Evolutionary conservation across 2,888 invertebrate species (phyloP).

Genomic region (Ophonus ardosiacus): DNA sequence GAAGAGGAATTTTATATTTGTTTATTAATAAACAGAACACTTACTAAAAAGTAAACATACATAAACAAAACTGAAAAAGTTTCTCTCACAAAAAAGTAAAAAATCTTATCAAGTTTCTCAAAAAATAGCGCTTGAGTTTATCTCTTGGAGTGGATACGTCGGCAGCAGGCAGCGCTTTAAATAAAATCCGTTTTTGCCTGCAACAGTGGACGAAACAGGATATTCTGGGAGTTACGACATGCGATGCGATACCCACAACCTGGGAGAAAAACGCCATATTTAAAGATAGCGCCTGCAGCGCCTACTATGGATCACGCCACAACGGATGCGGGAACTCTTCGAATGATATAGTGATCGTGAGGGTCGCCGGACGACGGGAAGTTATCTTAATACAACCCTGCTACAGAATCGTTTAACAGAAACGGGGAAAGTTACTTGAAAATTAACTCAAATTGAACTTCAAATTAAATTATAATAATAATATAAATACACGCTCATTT

Average conservation of each 20-base stretch:
- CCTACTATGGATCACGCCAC: slow-evolving; percentile 42
- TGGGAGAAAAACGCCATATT: slow-evolving; percentile 46
- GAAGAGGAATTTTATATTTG: no score
- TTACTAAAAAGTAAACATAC: no score
- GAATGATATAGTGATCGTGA: slow-evolving; percentile 62
- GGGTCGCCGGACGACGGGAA: slow-evolving; percentile 55
- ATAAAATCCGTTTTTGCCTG: slow-evolving; percentile 52
- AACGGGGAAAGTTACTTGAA: not conserved
- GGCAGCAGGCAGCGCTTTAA: slow-evolving; percentile 36
- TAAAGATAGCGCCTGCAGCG: slow-evolving; percentile 44
- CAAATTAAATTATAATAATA: no score
- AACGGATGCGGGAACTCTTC: slow-evolving; percentile 59
- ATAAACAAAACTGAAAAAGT: not conserved
- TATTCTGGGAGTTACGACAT: slow-evolving; percentile 36
- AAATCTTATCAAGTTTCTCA: not conserved
- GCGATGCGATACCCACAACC: slow-evolving; percentile 28
- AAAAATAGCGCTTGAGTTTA: slow-evolving; percentile 1
- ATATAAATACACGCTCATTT: no score
- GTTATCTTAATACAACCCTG: slow-evolving; percentile 31
- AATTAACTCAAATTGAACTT: no score
- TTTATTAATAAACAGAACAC: no score
- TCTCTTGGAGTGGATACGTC: not conserved
- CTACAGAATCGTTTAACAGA: slow-evolving; percentile 31
- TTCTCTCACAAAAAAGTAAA: not conserved
- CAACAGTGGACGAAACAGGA: slow-evolving; percentile 51